Conservation (phyloP, 2,888 invertebrate species). For the Micropterix aruncella region DNA sequence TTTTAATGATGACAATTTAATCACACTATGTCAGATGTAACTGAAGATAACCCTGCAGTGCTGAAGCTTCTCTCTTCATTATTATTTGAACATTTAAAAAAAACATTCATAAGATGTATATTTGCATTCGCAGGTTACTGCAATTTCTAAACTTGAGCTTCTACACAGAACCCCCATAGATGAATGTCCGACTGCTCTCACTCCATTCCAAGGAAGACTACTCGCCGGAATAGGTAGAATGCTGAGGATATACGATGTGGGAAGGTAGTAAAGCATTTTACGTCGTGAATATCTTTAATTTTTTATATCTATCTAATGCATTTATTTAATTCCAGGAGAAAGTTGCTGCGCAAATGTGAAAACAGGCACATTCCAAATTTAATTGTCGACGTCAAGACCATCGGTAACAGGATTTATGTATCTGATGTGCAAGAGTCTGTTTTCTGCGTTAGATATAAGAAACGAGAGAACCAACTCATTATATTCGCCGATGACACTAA, state of each 20-base stretch:
- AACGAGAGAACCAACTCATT: constrained; percentile 92
- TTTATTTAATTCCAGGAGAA: constrained; percentile 45
- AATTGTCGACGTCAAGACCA: constrained; percentile 84
- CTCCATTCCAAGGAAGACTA: constrained; percentile 81
- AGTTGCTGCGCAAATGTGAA: constrained; percentile 93
- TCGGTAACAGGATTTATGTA: constrained; percentile 89
- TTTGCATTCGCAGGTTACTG: constrained; percentile 33
- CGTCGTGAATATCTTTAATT: too few species aligned
- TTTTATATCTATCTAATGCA: too few species aligned
- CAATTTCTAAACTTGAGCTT: constrained; percentile 74
- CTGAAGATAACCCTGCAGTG: constrained; percentile 26
- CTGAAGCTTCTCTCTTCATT: constrained; percentile 17
- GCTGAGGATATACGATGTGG: constrained; percentile 89
- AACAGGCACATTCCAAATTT: constrained; percentile 93
- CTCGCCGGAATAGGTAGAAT: constrained; percentile 87
- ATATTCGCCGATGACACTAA: constrained; percentile 98
- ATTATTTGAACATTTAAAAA: too few species aligned
- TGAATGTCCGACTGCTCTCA: constrained; percentile 81
- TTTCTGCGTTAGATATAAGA: constrained; percentile 88
- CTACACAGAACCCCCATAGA: constrained; percentile 90
- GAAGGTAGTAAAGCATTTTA: too few species aligned
- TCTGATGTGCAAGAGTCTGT: constrained; percentile 96
- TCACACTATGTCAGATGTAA: constrained; percentile 17
- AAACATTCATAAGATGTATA: constrained; percentile 6
- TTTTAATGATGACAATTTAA: constrained; percentile 18